Percentiles rank a stretch among this genome's conserved stretches.
Evolutionary conservation across 2,797 vertebrate species (phyloP).

Genomic region (Sebastes kiyomatsui): DNA sequence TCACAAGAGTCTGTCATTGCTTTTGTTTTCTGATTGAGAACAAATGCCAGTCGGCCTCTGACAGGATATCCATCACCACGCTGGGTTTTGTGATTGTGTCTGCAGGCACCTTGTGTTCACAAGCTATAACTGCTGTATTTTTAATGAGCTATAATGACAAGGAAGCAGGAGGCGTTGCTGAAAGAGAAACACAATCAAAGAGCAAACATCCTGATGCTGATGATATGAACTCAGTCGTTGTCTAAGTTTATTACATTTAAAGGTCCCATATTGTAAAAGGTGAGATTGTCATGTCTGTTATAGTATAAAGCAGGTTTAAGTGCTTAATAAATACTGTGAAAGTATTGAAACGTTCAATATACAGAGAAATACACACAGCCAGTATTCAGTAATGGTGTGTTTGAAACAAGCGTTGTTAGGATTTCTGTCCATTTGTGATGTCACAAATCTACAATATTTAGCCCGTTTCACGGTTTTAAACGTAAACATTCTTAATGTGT

Average conservation of each 20-base stretch:
- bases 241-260: background rate
- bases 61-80: conserved; percentile 27
- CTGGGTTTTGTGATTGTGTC: background rate
- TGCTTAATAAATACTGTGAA: too few relatives aligned
- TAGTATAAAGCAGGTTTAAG: too few relatives aligned
- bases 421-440: too few relatives aligned
- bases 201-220: background rate
- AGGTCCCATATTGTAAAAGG: too few relatives aligned
- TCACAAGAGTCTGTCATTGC: background rate
- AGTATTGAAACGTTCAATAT: too few relatives aligned
- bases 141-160: conserved; percentile 40
- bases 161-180: background rate
- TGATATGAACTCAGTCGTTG: background rate
- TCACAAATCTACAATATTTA: too few relatives aligned
- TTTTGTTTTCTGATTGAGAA: conserved; percentile 1
- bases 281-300: too few relatives aligned
- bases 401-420: too few relatives aligned
- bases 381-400: too few relatives aligned
- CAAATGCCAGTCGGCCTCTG: background rate
- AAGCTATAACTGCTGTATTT: conserved; percentile 26
- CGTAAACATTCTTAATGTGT: too few relatives aligned
- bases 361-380: too few relatives aligned
- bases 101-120: conserved; percentile 3
- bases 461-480: too few relatives aligned
- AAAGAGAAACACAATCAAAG: background rate